Conservation (phyloP, 2,113 vertebrate genomes). For the Peucedramus taeniatus region DNA sequence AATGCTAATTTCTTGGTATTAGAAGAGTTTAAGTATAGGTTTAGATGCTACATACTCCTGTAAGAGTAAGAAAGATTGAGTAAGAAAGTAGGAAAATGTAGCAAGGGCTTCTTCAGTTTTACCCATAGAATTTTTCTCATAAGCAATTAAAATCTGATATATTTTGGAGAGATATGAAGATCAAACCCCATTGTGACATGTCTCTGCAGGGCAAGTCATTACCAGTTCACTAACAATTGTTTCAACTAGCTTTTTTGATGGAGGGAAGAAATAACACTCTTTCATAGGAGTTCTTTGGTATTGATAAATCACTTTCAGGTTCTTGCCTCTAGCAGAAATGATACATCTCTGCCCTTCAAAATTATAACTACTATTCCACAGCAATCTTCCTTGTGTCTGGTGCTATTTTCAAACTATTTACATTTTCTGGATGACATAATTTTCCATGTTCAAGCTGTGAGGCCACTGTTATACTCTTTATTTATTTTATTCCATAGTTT, state of each 20-base stretch:
- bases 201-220: not conserved
- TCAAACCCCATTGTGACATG: not conserved
- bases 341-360: not conserved
- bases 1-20: not conserved
- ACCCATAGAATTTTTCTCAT: not conserved
- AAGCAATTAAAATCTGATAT: not conserved
- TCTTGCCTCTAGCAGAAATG: not conserved
- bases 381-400: not conserved
- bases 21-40: not conserved
- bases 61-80: not conserved
- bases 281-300: not conserved
- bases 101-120: not conserved
- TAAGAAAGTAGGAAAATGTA: not conserved
- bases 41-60: not conserved
- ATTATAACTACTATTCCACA: not conserved
- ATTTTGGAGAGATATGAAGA: not conserved
- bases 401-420: slow-evolving; percentile 1
- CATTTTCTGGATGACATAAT: not conserved
- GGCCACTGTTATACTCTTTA: not conserved
- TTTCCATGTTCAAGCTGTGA: not conserved
- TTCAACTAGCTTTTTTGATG: not conserved
- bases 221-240: not conserved
- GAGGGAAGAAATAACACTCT: not conserved
- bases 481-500: not conserved
- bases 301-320: not conserved